Base-by-base conservation (phyloP, 2,888 invertebrate genomes). In the Cactoblastis cactorum region DNA sequence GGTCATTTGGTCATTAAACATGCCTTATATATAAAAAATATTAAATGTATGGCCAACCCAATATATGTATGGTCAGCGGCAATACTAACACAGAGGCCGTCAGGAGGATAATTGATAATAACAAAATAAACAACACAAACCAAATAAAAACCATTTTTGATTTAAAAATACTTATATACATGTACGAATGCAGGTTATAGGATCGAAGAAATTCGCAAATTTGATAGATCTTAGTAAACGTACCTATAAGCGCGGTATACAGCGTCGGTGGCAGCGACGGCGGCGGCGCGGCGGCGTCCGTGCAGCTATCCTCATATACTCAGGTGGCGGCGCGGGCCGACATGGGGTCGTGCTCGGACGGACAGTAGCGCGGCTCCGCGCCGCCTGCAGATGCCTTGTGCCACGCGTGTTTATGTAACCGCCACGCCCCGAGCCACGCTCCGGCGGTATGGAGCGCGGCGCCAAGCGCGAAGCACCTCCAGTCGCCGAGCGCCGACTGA, bases 361-460 rank as follows among this genome's bases (percentile, higher is more conserved):
- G 86, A 84, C 76, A 77, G 77, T 80, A 79, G 77, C 74, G 80
- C 80, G 80, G 84, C 78, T 62, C 77, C 80, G 81, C 81, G 80
- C 81, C 83, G 80, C 82, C 80, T 69, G 75, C 68, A 70, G 69
- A 74, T 71, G 66, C 69, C 67, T 65, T 66, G 68, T 59, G 71
- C 70, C 80, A 80, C 84, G 84, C 87, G 83, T 89, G 88, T 89
- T 88, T 87, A 88, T 85, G 87, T 89, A 88, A 88, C 87, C 89
- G 89, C 88, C 89, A 89, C 89, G 88, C 89, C 89, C 89, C 88
- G 87, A 83, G 88, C 87, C 88, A 84, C 86, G 82, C 83, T 83
- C 67, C 73, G 77, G 81, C 86, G 80, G 79, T 82, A 72, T 80
- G 87, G 86, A 83, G 88, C 87, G 88, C 86, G 87, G 85, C 86